These are phyloP conservation scores for Desmophyllum pertusum DNA, from an alignment of 92 coral and sea anemone genomes.

Conservation along the genomic window DNA sequence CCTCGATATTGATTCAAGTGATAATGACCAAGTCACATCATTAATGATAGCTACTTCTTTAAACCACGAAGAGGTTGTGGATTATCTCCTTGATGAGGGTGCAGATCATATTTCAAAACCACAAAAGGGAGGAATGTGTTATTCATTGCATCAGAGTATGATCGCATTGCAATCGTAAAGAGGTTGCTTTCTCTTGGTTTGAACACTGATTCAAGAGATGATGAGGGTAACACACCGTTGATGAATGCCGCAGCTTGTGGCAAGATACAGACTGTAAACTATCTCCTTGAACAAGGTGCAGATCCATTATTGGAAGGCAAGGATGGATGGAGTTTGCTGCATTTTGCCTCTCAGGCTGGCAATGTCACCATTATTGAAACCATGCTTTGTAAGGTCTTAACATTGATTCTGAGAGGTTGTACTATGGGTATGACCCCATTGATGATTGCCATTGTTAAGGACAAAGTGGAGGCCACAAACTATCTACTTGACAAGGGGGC, in stretches of 20 bases:
- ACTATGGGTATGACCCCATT: not conserved
- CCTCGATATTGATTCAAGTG: no score
- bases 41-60: no score
- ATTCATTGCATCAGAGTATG: no score
- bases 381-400: not conserved
- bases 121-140: no score
- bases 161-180: not conserved
- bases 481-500: not conserved
- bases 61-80: no score
- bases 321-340: not conserved
- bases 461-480: not conserved
- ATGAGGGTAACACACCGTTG: not conserved
- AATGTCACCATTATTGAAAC: not conserved
- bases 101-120: no score
- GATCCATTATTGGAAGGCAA: not conserved
- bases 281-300: not conserved
- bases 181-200: not conserved
- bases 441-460: not conserved
- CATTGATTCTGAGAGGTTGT: not conserved
- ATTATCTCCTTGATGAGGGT: no score
- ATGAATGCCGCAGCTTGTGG: slow-evolving; percentile 1
- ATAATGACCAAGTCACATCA: no score
- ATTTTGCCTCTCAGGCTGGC: not conserved
- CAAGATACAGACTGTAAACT: not conserved
- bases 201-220: not conserved